A percentile compares a stretch with the other conserved stretches of the same genome.
phyloP scores from a whole-genome alignment of 92 coral and sea anemone species.

The Meandrina meandrites region DNA sequence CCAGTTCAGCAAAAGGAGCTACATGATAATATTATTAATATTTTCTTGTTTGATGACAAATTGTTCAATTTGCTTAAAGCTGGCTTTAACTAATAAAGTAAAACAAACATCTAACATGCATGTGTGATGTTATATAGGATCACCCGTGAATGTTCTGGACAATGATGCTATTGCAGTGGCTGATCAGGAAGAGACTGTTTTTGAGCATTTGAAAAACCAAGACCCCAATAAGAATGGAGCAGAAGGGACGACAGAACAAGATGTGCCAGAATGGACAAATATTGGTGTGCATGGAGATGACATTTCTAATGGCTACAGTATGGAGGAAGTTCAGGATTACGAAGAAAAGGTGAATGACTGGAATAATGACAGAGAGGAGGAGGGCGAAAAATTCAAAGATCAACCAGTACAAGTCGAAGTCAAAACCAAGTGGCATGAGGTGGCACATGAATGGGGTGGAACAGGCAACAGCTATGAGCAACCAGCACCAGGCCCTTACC shows the following conservation, averaged over 20 bases:
- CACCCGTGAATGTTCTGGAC: conserved; percentile 30
- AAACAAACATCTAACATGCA: neutral
- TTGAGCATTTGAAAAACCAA: conserved; percentile 25
- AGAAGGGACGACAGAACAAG: neutral
- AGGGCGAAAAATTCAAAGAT: neutral
- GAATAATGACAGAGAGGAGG: conserved; percentile 1
- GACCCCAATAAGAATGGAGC: neutral
- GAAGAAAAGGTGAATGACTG: conserved; percentile 35
- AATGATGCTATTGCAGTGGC: conserved; percentile 21
- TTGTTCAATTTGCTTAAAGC: no score
- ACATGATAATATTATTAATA: no score
- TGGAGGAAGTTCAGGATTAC: conserved; percentile 8
- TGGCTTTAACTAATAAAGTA: neutral
- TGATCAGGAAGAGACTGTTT: conserved; percentile 34
- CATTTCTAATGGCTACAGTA: neutral
- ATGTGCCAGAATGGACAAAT: neutral
- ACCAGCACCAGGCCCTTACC: neutral
- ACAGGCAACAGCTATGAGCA: neutral
- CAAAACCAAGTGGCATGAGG: conserved; percentile 41
- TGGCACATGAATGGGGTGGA: conserved; percentile 42
- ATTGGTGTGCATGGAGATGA: neutral
- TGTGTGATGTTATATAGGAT: conserved; percentile 30
- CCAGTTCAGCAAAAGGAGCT: no score
- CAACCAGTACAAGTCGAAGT: conserved; percentile 14
- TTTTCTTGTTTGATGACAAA: no score